Base-by-base conservation (phyloP, 2,888 invertebrate species). In the Rhogogaster chlorosoma region DNA sequence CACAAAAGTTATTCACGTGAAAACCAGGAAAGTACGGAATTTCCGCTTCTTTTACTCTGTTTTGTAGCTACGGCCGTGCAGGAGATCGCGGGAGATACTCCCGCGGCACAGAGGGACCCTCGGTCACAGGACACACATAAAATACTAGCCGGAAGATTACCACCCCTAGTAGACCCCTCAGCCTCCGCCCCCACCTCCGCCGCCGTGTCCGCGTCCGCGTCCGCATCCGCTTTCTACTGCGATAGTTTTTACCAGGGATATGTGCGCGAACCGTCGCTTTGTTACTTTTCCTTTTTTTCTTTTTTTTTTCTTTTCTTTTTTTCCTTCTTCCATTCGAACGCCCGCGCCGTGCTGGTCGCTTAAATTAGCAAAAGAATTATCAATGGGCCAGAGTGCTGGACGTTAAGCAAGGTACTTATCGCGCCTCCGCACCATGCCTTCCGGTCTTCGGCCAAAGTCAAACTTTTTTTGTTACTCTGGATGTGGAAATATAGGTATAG, bases 131-230 rank as follows among this genome's bases (percentile, higher is more conserved):
- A 90, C 89, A 89, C 89, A 90, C 91, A 92, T 92, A 91, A 92
- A 92, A 91, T 91, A 92, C 91, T 91, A 92, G 89, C 90, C 91
- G 92, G 92, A 92, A 92, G 92, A 92, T 92, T 92, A 91, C 92
- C 90, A 89, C 89, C 90, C 89, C 89, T 89, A 89, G 85, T 84
- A 57, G 78, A 73, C 88, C 90, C 89, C 89, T 84, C 85, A 42
- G 73, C 84, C 83, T 67, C 84, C 26, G 49, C 64, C 71, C 49
- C 73, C 86, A 83, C 87, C 84, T 88, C 87, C 83, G 85, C 88
- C 90, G 85, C 86, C 86, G 87, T 87, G 87, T 85, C 88, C 87
- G 83, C 86, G 86, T 87, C 88, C 89, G 87, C 88, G 88, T 88
- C 88, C 88, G 87, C 89, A 90, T 91, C 90, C 90, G 88, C 87